Base-by-base conservation (phyloP, 2,797 vertebrate species). In the Artibeus jamaicensis region DNA sequence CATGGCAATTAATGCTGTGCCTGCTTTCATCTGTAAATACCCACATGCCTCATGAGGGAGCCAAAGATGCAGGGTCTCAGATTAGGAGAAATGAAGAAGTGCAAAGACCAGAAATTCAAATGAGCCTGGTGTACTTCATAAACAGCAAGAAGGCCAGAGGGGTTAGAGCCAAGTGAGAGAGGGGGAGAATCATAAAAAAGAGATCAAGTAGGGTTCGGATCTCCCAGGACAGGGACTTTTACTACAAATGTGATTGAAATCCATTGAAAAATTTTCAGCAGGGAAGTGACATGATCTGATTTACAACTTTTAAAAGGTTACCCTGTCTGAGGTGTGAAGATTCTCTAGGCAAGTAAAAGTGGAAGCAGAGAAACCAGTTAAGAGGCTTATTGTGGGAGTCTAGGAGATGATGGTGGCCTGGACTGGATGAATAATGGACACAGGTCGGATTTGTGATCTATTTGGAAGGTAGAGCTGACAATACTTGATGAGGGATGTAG, bases 301-400 rank as follows among this genome's bases (percentile, higher is more conserved):
- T 95, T 86, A 94, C 22, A 86, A 84, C 16, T 65, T 94, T 70
- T 59, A 67, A 89, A 89, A 84, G 9, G 74, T 44, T 34, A 48
- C 21, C 42, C 8, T 68, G 34, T 89, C 12, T 22, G 21, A 86
- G 42, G 2, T 53, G 4, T 95, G 67, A 86, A 70, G 29, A 92
- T 76, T 90, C 71, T 95, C 22, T 76, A 71, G 50, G 59, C 18
- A 11, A 91, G 50, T 89, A 50, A 86, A 94, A 81, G 32, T 18
- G 14, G 67, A 92, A 84, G 76, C 19, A 85, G 50, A 78, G 68
- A 84, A 67, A 42, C 44, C 42, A 15, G 8, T 71, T 26, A 86
- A 19, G 26, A 76, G 81, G 74, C 22, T 93, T 77, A 32, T 9
- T 62, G 48, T 34, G 29, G 8, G 15, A 44, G 34, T 42, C 55